These are phyloP conservation scores for Chrysolina oricalcia DNA, from an alignment of 2,888 invertebrate genomes.

Conservation along the genomic window DNA sequence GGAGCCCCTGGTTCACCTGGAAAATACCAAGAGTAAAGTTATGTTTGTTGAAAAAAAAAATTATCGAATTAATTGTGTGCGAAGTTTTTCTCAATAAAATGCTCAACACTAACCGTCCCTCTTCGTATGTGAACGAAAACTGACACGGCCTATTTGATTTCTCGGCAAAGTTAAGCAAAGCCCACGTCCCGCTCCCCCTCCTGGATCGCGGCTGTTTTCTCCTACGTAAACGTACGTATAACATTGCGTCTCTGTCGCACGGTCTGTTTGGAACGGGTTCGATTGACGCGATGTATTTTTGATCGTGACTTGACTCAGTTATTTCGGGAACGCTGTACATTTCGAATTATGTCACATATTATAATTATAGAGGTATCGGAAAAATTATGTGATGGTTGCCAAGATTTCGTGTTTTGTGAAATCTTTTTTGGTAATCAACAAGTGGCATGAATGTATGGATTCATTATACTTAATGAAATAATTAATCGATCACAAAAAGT, in stretches of 20 bases:
- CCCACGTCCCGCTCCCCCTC: constrained; percentile 57
- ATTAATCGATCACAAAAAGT: neutral
- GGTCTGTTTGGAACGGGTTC: constrained; percentile 24
- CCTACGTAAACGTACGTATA: constrained; percentile 35
- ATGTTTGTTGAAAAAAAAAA: neutral
- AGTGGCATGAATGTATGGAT: neutral
- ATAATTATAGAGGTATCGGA: constrained; percentile 40
- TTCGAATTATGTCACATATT: constrained; percentile 60
- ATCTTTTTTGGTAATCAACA: constrained; percentile 7
- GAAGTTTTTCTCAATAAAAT: constrained; percentile 6
- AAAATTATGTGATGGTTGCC: constrained; percentile 25
- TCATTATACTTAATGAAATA: neutral
- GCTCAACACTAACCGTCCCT: constrained; percentile 49
- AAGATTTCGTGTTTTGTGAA: constrained; percentile 1
- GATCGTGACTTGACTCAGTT: constrained; percentile 46
- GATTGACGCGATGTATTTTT: constrained; percentile 46
- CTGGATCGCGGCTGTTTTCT: constrained; percentile 40
- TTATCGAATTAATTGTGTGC: neutral
- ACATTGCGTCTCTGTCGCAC: constrained; percentile 31
- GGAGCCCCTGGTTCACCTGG: constrained; percentile 79
- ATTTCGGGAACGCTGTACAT: constrained; percentile 61
- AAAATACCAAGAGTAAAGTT: constrained; percentile 53
- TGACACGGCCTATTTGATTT: constrained; percentile 52
- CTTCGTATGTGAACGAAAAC: constrained; percentile 50
- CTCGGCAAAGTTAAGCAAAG: constrained; percentile 58